phyloP scores from a whole-genome alignment of 2,888 invertebrate genomes.

The Epistrophe eligans region DNA sequence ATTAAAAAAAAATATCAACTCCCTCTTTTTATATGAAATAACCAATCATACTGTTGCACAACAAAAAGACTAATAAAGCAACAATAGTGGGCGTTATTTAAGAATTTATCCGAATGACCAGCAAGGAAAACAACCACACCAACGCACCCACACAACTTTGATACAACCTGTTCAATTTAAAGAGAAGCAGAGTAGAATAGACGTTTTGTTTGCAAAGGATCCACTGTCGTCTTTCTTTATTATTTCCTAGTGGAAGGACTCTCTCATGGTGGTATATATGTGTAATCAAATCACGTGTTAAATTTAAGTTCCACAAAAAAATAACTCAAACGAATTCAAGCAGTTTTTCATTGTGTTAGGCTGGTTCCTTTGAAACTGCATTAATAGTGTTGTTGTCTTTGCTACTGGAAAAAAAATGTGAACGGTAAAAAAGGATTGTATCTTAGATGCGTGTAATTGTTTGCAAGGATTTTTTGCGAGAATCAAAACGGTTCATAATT shows the following conservation, averaged over 20 bases:
- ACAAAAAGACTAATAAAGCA: constrained; percentile 46
- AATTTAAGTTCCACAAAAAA: constrained; percentile 55
- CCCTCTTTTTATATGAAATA: constrained; percentile 14
- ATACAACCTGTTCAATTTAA: constrained; percentile 1
- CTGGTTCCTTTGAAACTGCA: constrained; percentile 6
- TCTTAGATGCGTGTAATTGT: constrained; percentile 14
- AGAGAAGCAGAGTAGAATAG: background rate
- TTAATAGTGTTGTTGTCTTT: constrained; percentile 43
- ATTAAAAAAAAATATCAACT: background rate
- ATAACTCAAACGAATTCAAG: constrained; percentile 7
- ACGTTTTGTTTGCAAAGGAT: constrained; percentile 44
- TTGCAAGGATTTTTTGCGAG: constrained; percentile 5
- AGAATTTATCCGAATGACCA: constrained; percentile 31
- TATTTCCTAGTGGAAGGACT: background rate
- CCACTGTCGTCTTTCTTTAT: constrained; percentile 2
- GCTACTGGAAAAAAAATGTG: constrained; percentile 49
- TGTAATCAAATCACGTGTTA: background rate
- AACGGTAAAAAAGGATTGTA: constrained; percentile 48
- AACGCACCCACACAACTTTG: constrained; percentile 26
- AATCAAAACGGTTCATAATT: background rate
- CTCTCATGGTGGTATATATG: background rate
- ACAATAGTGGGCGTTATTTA: constrained; percentile 58
- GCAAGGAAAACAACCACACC: constrained; percentile 10
- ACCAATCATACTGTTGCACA: constrained; percentile 46
- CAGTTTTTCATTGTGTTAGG: constrained; percentile 10